Percentiles rank a stretch among this genome's conserved stretches.
These are phyloP conservation scores for Dysdera silvatica DNA, from an alignment of 1,140 invertebrate species.

Conservation along the genomic window DNA sequence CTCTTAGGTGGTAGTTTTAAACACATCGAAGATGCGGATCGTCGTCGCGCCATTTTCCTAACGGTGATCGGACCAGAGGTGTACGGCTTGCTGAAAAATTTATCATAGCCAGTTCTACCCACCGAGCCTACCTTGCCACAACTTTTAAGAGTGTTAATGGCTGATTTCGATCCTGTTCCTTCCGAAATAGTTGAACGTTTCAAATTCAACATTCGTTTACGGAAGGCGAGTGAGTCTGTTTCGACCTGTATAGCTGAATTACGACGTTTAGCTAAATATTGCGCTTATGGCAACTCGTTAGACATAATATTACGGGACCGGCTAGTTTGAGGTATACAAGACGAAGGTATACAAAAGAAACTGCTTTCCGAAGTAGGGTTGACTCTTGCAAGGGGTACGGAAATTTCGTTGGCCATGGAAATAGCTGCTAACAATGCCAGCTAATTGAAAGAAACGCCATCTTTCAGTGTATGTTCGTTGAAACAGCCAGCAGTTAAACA, in stretches of 20 bases:
- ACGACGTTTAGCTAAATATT: not conserved
- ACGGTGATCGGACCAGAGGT: not conserved
- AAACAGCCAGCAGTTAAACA: not conserved
- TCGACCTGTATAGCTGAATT: not conserved
- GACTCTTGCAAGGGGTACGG: not conserved
- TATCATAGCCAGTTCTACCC: not conserved
- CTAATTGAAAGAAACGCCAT: not conserved
- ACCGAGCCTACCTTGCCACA: not conserved
- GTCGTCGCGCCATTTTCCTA: not conserved
- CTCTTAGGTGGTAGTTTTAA: no score
- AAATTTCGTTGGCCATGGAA: not conserved
- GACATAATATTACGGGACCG: not conserved
- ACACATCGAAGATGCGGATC: no score
- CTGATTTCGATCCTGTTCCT: not conserved
- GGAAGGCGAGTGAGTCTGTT: not conserved
- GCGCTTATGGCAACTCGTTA: not conserved
- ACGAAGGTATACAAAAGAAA: not conserved
- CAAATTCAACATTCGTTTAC: not conserved
- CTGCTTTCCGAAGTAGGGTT: not conserved
- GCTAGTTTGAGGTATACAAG: not conserved
- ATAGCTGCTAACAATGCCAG: not conserved
- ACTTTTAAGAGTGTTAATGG: not conserved
- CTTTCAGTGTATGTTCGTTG: not conserved
- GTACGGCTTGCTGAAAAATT: not conserved
- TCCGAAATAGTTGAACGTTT: not conserved